A percentile compares a stretch with the other conserved stretches of the same genome.
phyloP scores from a whole-genome alignment of 2,888 invertebrate genomes.

The Rhaphigaster nebulosa region DNA sequence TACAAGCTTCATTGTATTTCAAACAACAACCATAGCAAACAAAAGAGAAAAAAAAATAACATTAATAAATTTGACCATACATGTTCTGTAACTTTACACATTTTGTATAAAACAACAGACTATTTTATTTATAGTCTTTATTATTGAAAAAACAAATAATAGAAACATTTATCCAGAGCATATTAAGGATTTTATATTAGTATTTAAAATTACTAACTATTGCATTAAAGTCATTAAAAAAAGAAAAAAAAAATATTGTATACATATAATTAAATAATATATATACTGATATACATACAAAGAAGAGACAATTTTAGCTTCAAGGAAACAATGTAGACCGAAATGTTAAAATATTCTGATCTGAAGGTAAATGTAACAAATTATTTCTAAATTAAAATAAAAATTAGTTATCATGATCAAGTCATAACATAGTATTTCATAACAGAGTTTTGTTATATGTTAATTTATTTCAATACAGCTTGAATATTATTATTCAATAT shows the following conservation, averaged over 20 bases:
- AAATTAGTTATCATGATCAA: background rate
- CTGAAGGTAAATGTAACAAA: background rate
- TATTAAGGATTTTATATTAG: background rate
- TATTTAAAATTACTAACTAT: background rate
- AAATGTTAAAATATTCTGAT: background rate
- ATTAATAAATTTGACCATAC: background rate
- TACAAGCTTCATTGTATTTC: constrained; percentile 19
- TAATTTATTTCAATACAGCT: background rate
- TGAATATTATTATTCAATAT: no score
- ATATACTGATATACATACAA: background rate
- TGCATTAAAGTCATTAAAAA: background rate
- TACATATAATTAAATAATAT: background rate
- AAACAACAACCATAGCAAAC: background rate
- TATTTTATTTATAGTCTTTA: background rate
- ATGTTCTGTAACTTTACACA: background rate
- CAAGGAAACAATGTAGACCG: background rate
- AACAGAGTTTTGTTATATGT: background rate
- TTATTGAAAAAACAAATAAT: background rate
- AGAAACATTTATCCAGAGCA: background rate
- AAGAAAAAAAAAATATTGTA: background rate
- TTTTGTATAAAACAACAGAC: background rate
- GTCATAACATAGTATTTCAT: background rate
- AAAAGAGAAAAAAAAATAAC: background rate
- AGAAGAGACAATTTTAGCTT: background rate
- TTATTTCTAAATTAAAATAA: background rate